Evolutionary conservation across 2,888 invertebrate genomes (phyloP).

Genomic region (Girardia tigrina): DNA sequence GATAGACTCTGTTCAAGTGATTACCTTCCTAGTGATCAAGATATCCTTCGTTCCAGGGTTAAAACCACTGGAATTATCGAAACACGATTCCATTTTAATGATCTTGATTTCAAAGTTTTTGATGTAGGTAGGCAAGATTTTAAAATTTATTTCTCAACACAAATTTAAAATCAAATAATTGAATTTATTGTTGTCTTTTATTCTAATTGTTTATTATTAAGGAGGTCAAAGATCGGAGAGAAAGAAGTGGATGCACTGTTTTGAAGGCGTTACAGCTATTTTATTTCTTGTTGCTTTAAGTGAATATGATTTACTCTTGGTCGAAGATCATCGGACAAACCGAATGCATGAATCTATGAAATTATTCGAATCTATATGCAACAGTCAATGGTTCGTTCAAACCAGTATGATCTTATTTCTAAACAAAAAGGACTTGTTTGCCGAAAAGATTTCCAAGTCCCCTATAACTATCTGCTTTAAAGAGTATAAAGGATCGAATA

Average conservation of each 20-base stretch:
- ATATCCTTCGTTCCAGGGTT: no score
- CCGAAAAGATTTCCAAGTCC: conserved; percentile 98
- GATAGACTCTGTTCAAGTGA: no score
- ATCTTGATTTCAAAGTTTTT: conserved; percentile 62
- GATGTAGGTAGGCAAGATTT: conserved; percentile 28
- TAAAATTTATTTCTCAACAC: no score
- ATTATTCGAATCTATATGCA: conserved; percentile 98
- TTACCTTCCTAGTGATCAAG: no score
- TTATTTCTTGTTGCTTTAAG: conserved; percentile 78
- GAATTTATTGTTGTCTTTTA: background rate
- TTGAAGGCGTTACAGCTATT: conserved; percentile 78
- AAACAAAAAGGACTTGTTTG: conserved; percentile 99
- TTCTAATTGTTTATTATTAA: conserved; percentile 43
- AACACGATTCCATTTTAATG: conserved; percentile 75
- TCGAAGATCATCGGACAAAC: conserved; percentile 59
- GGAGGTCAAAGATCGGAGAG: conserved; percentile 78
- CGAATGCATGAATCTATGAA: conserved; percentile 99
- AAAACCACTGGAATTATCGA: no score
- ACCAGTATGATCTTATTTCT: conserved; percentile 98
- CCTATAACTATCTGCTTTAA: conserved; percentile 98
- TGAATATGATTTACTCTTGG: conserved; percentile 72
- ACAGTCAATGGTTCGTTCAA: conserved; percentile 99
- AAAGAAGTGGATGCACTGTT: conserved; percentile 86
- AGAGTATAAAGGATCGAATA: conserved; percentile 74
- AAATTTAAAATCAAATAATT: background rate